phyloP scores from a whole-genome alignment of 2,113 vertebrate genomes.

The Fregata magnificens region DNA sequence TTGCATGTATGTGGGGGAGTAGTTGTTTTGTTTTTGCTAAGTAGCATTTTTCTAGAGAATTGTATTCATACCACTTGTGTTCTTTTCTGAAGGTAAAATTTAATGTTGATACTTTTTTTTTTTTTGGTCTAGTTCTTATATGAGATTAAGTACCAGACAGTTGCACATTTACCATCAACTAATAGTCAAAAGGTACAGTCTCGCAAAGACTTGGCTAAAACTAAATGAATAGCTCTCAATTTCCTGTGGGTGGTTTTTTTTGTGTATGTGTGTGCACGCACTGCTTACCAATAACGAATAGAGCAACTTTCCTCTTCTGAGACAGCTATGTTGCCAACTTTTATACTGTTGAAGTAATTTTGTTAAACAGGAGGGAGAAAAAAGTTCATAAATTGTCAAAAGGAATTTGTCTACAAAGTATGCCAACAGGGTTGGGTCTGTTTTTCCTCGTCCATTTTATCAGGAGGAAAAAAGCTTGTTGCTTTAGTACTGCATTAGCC shows the following conservation, averaged over 20 bases:
- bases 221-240: constrained; percentile 24
- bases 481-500: not conserved
- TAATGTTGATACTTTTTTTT: not conserved
- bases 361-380: not conserved
- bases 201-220: not conserved
- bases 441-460: constrained; percentile 8
- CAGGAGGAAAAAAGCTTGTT: not conserved
- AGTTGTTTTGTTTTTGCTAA: constrained; percentile 55
- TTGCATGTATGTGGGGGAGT: not conserved
- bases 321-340: not conserved
- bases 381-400: not conserved
- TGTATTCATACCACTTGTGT: not conserved
- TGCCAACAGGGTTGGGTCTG: constrained; percentile 16
- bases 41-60: constrained; percentile 33
- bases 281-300: constrained; percentile 27
- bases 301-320: not conserved
- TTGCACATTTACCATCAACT: constrained; percentile 2
- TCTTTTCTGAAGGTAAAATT: constrained; percentile 16
- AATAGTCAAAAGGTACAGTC: constrained; percentile 36
- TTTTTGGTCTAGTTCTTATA: not conserved
- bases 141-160: constrained; percentile 11
- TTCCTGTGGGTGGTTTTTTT: constrained; percentile 33
- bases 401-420: constrained; percentile 7
- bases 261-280: not conserved
- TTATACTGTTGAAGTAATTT: constrained; percentile 2